Base-by-base conservation (phyloP, 2,113 vertebrate species). In the Coptodon rendalli region DNA sequence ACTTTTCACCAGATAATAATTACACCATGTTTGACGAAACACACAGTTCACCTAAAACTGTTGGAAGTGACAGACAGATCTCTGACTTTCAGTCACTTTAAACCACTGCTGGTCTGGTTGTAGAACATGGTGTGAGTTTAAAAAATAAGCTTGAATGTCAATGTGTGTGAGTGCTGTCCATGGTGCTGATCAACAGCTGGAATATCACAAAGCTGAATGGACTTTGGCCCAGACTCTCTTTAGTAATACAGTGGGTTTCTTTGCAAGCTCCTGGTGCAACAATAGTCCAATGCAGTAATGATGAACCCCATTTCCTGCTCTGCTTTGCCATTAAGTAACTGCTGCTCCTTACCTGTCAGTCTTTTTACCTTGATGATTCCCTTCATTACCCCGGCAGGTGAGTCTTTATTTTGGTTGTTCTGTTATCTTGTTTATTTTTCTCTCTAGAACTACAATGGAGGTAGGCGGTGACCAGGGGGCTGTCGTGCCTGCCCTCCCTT, bases 281-380 rank as follows among this genome's bases (percentile, higher is more conserved):
- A 53, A 11, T 53, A 53, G 19, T 0, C 52, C 19, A 53, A 53
- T n/a, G 6, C 3, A 22, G 5, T 11, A 53, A 5, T 54, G n/a
- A 54, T 54, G 22, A 54, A 54, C 3, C 3, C n/a, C 52, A 22
- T 11, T 53, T 11, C 52, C n/a, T 53, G 52, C 52, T 53, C 52
- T 0, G 10, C 1, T 0, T 53, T 11, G 5, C n/a, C n/a, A n/a
- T n/a, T n/a, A n/a, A n/a, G n/a, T n/a, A 53, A 53, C 52, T 54
- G 52, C n/a, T 54, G 9, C 9, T 54, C n/a, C 9, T 54, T 54
- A 0, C 9, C 52, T 22, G 52, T 22, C 52, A 22, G 52, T 53
- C 52, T 53, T 22, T 53, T 22, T 0, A n/a, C 9, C 19, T 53
- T 0, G 0, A 53, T 11, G 2, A 53, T 53, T 1, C 2, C 50